Conservation (phyloP, 2,797 vertebrate species). For the Schizothorax lantsangensis region DNA sequence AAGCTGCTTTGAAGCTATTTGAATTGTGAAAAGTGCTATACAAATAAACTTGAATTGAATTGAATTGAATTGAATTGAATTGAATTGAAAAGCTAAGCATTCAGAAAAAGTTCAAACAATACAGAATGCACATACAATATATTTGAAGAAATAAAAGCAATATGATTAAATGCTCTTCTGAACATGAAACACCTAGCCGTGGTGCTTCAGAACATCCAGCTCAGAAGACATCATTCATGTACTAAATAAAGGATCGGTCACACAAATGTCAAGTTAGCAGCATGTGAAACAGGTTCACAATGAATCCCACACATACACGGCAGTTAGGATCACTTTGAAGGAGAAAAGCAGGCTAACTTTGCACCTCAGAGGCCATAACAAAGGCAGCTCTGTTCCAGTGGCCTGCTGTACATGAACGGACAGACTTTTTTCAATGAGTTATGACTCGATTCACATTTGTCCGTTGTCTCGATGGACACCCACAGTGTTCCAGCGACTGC, state of each 20-base stretch:
- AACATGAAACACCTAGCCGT: not conserved
- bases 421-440: constrained; percentile 70
- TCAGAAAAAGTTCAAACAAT: not conserved
- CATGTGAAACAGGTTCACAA: constrained; percentile 43
- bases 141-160: not conserved
- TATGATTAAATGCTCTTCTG: not conserved
- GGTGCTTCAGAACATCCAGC: constrained; percentile 9
- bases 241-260: constrained; percentile 33
- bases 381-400: constrained; percentile 60
- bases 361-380: constrained; percentile 59
- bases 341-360: constrained; percentile 32
- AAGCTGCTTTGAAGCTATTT: not conserved
- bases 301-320: constrained; percentile 32
- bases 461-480: constrained; percentile 67
- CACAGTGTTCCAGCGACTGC: constrained; percentile 66
- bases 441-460: constrained; percentile 75
- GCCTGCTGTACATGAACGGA: constrained; percentile 50
- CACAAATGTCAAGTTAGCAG: constrained; percentile 15
- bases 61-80: not conserved
- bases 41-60: not conserved
- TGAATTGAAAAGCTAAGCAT: not conserved
- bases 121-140: not conserved
- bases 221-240: constrained; percentile 18
- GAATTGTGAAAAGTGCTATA: not conserved
- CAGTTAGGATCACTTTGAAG: constrained; percentile 55